Conservation (phyloP, 2,888 invertebrate species). For the Caenorhabditis panamensis region DNA sequence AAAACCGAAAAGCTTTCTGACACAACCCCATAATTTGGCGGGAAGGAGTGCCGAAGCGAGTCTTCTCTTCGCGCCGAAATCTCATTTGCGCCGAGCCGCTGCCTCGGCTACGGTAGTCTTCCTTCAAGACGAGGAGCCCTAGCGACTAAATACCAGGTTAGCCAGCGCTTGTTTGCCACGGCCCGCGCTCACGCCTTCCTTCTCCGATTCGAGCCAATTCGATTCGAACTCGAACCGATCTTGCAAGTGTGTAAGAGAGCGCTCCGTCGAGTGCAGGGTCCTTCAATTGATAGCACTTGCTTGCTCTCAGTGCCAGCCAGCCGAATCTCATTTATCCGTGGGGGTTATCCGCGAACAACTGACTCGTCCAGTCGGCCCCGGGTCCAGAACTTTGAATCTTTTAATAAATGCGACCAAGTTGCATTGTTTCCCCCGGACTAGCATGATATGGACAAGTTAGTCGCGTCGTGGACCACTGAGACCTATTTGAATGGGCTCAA, state of each 20-base stretch:
- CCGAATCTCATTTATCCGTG: conserved; percentile 2
- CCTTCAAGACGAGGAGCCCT: background rate
- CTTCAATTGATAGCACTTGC: background rate
- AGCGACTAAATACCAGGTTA: conserved; percentile 22
- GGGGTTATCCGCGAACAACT: conserved; percentile 28
- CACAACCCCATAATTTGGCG: conserved; percentile 18
- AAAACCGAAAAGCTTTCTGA: conserved; percentile 9
- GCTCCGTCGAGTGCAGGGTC: background rate
- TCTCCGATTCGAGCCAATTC: background rate
- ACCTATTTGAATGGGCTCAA: conserved; percentile 51
- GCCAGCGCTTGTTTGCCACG: conserved; percentile 6
- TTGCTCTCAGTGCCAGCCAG: background rate
- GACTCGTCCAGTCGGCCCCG: conserved; percentile 1
- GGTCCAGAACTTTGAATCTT: conserved; percentile 5
- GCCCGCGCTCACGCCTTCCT: conserved; percentile 3
- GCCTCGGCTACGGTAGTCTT: conserved; percentile 16
- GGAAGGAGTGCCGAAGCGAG: conserved; percentile 5
- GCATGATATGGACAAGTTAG: conserved; percentile 52
- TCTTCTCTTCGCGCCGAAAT: background rate
- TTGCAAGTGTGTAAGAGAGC: conserved; percentile 8
- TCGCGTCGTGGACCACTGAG: conserved; percentile 49
- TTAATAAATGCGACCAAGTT: conserved; percentile 17
- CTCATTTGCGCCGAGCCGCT: conserved; percentile 28
- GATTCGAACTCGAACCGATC: background rate
- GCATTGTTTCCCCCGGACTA: conserved; percentile 21